Evolutionary conservation across 1,140 invertebrate species (phyloP).

Genomic region (Tachypleus tridentatus): DNA sequence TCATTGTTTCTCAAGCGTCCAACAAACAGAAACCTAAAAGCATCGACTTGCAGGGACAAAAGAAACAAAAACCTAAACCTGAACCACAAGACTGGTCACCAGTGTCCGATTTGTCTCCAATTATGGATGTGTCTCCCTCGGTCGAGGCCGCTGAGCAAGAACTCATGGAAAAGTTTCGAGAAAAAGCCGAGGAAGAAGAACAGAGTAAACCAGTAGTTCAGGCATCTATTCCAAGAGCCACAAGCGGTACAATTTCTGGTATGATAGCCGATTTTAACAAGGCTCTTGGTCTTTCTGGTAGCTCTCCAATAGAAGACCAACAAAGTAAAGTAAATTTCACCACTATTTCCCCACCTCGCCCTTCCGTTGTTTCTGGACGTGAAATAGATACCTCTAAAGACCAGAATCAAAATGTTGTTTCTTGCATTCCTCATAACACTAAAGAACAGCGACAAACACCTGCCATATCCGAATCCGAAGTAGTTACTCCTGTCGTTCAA

Average conservation of each 20-base stretch:
- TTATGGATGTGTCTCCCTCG: slow-evolving; percentile 40
- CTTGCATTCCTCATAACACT: slow-evolving; percentile 3
- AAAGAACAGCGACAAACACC: slow-evolving; percentile 8
- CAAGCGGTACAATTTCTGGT: slow-evolving; percentile 36
- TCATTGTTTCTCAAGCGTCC: slow-evolving; percentile 2
- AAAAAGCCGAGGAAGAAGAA: slow-evolving; percentile 1
- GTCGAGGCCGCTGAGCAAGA: slow-evolving; percentile 39
- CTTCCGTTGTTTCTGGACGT: slow-evolving; percentile 28
- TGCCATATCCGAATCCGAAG: background rate
- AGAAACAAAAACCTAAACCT: slow-evolving; percentile 32
- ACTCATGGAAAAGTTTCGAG: slow-evolving; percentile 31
- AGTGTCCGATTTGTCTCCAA: slow-evolving; percentile 40
- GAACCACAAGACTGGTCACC: slow-evolving; percentile 36
- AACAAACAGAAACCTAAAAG: slow-evolving; percentile 25
- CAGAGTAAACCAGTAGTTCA: background rate
- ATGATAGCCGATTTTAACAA: slow-evolving; percentile 43
- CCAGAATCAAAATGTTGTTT: background rate
- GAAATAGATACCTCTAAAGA: background rate
- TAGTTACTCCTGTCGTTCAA: slow-evolving; percentile 14
- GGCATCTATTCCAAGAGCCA: slow-evolving; percentile 23
- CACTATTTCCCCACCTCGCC: slow-evolving; percentile 34
- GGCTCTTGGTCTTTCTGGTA: slow-evolving; percentile 18
- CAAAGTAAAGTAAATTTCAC: background rate
- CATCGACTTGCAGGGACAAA: slow-evolving; percentile 34
- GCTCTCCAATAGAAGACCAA: background rate